These are phyloP conservation scores for Uropetala carovei DNA, from an alignment of 2,888 invertebrate genomes.

Conservation along the genomic window DNA sequence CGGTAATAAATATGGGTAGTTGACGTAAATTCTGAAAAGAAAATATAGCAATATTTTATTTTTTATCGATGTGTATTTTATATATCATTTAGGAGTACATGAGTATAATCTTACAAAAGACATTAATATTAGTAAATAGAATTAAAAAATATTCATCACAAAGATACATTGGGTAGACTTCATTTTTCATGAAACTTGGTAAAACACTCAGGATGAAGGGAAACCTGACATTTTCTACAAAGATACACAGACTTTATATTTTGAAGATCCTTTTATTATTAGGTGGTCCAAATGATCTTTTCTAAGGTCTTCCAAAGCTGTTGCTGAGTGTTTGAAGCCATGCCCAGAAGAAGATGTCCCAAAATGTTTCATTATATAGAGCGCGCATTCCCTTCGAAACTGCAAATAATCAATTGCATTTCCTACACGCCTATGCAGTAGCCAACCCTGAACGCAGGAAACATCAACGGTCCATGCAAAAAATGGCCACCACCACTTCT, in stretches of 20 bases:
- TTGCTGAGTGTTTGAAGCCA: not conserved
- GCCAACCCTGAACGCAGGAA: not conserved
- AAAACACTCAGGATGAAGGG: not conserved
- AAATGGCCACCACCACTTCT: slow-evolving; percentile 30
- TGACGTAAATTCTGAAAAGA: no score
- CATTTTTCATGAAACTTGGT: not conserved
- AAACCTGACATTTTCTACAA: not conserved
- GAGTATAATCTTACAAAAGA: no score
- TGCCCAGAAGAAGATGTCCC: not conserved
- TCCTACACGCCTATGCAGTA: not conserved
- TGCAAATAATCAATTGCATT: not conserved
- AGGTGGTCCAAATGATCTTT: not conserved
- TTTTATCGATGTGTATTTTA: no score
- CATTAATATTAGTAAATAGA: no score
- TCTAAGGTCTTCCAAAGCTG: not conserved
- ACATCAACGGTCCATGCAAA: not conserved
- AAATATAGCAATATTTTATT: no score
- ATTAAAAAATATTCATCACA: no score
- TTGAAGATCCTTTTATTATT: not conserved
- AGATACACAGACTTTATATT: slow-evolving; percentile 8
- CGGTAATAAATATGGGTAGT: no score
- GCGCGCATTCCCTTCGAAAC: not conserved
- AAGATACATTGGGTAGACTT: not conserved
- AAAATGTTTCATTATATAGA: not conserved
- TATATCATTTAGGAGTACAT: no score